These are phyloP conservation scores for Ascidia mentula DNA, from an alignment of 23 tunicate genomes.

Conservation along the genomic window DNA sequence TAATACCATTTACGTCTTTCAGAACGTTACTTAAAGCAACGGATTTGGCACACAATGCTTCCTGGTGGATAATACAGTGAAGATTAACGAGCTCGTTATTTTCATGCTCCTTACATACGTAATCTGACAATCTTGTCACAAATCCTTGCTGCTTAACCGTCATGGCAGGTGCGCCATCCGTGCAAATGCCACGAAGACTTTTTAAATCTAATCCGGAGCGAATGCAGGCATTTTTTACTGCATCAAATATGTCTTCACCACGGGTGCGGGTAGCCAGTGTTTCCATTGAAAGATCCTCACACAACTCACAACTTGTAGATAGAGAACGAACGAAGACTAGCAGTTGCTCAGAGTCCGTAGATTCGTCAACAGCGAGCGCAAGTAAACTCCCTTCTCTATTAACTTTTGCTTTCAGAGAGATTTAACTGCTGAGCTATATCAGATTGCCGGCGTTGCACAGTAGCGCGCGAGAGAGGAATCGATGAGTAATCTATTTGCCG, in stretches of 20 bases:
- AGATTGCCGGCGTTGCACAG: conserved; percentile 20
- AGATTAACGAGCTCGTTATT: conserved; percentile 38
- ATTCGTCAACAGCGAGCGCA: conserved; percentile 31
- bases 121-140: conserved; percentile 54
- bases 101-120: conserved; percentile 26
- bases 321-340: conserved; percentile 23
- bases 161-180: conserved; percentile 46
- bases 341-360: conserved; percentile 31
- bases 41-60: conserved; percentile 52
- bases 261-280: conserved; percentile 21
- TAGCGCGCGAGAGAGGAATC: conserved; percentile 29
- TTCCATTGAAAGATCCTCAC: conserved; percentile 14
- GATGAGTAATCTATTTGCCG: conserved; percentile 31
- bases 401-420: conserved; percentile 19
- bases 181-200: conserved; percentile 39
- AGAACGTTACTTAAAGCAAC: conserved; percentile 37
- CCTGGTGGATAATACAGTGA: conserved; percentile 53
- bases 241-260: conserved; percentile 36
- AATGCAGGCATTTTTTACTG: conserved; percentile 28
- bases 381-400: conserved; percentile 22
- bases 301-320: conserved; percentile 17
- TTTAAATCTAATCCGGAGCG: conserved; percentile 31
- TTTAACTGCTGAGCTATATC: conserved; percentile 37
- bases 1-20: conserved; percentile 40
- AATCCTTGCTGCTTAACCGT: conserved; percentile 40